phyloP scores from a whole-genome alignment of 2,888 invertebrate species.

The Parnassius glacialis region DNA sequence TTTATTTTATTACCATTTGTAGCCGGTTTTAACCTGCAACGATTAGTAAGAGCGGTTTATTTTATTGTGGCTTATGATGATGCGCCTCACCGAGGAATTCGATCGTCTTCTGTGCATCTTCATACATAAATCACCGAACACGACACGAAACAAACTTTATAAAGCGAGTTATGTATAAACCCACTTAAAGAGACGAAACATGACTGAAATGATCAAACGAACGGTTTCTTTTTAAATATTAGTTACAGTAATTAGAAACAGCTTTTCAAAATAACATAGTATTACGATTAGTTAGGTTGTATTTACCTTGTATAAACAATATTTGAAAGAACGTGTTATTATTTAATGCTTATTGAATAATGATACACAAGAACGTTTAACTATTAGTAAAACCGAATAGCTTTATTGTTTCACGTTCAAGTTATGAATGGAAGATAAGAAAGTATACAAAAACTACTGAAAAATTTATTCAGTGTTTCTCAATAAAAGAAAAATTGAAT shows the following conservation, averaged over 20 bases:
- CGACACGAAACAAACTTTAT: slow-evolving; percentile 24
- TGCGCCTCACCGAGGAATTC: slow-evolving; percentile 43
- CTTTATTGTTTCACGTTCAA: no score
- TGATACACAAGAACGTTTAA: no score
- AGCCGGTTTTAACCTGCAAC: slow-evolving; percentile 74
- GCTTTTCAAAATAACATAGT: slow-evolving; percentile 4
- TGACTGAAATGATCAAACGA: slow-evolving; percentile 17
- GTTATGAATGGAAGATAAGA: no score
- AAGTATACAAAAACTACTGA: no score
- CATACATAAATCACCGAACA: slow-evolving; percentile 27
- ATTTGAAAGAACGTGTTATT: no score
- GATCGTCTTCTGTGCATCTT: slow-evolving; percentile 28
- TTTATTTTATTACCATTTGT: slow-evolving; percentile 78
- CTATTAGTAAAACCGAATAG: no score
- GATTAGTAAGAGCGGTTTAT: slow-evolving; percentile 69
- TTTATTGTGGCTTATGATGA: slow-evolving; percentile 66
- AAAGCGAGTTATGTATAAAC: slow-evolving; percentile 18
- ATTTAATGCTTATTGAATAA: no score
- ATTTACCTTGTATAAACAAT: no score
- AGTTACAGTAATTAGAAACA: slow-evolving; percentile 12
- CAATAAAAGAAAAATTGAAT: no score
- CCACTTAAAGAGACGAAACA: slow-evolving; percentile 23
- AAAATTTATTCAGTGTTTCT: no score
- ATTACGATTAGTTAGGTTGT: no score
- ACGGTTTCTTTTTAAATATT: slow-evolving; percentile 12